Base-by-base conservation (phyloP, 1,140 invertebrate species). In the Helicoverpa zea region DNA sequence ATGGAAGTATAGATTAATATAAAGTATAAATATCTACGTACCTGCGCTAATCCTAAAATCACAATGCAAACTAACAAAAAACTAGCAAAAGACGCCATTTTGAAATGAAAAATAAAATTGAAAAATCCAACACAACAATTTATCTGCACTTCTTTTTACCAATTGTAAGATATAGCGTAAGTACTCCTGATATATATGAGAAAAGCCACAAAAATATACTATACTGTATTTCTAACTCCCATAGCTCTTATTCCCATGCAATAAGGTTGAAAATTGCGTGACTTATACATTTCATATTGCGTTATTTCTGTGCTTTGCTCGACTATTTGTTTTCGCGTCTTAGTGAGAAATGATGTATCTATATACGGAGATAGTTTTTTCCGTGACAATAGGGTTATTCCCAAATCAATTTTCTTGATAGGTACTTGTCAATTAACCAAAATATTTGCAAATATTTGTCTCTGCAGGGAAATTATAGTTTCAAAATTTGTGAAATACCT, bases 341-440 rank as follows among this genome's bases (percentile, higher is more conserved):
- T 30, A 11, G 49, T 52, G 68, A 54, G 49, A 72, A 72, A 52
- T 54, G 3, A 0, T 29, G 7, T 29, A n/a, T 18, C 64, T 54
- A 23, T 52, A 72, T 72, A 72, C n/a, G 23, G 23, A n/a, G 12
- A 72, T 54, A 52, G 68, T 30, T 68, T 66, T 66, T 68, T 43
- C 64, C 16, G 5, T 68, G 11, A 49, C 35, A 18, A 0, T 10
- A n/a, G 63, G n/a, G 64, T 13, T 68, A 66, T 66, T 66, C 64
- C 64, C 43, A 43, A 43, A 43, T 43, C 4, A 43, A 43, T 43
- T 43, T 43, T 43, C 35, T 43, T 43, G 35, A 43, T 9, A 43
- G 5, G 5, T 1, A 43, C 35, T 9, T 9, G 35, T 7, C 5
- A 43, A 7, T 43, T 9, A 9, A 43, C 35, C 5, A 43, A 7